Evolutionary conservation across 1,140 invertebrate species (phyloP), one percentile per base, ranked within the genome.

Genomic region (Holcopasites calliopsidis): DNA sequence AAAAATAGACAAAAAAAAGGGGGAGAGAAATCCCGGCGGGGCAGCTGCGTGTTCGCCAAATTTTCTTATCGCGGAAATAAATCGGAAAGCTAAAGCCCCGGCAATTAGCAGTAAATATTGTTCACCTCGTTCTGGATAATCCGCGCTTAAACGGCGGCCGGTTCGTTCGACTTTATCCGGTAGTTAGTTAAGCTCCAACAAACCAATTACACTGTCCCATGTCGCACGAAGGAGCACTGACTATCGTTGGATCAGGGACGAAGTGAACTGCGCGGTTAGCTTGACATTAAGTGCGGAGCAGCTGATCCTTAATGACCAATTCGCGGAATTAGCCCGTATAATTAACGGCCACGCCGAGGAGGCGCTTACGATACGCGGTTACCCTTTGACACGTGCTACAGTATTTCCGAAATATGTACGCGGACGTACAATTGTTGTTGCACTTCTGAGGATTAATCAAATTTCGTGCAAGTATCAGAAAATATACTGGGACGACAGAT

Each of bases 101-200:
- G 71, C 80, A 83, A 83, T 83, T 83, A 83, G 76, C 81, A 83
- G 81, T 82, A 83, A 82, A 82, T 82, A 83, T 82, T 61, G 65
- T 61, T 79, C 65, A 55, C 76, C 76, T 76, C 76, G 76, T 82
- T 66, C 58, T 33, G 60, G 80, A 64, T 82, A 82, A 83, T 80
- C 80, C 55, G 52, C 40, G 76, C 76, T 83, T 83, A 83, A 82
- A 82, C 42, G 76, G 33, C 66, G 21, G 33, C 61, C 60, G 70
- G 64, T 82, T 75, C 80, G 42, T 71, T 73, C 70, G 80, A 83
- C 81, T 83, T 83, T 82, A 83, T 83, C 81, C 81, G 76, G 70
- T 76, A 83, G 76, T 82, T 82, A 81, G 80, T 82, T 83, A 82
- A 82, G 81, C 80, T 83, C 65, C 54, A 78, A 83, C 81, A 83